These are phyloP conservation scores for Etheostoma cragini DNA, from an alignment of 2,113 vertebrate genomes.

Conservation along the genomic window DNA sequence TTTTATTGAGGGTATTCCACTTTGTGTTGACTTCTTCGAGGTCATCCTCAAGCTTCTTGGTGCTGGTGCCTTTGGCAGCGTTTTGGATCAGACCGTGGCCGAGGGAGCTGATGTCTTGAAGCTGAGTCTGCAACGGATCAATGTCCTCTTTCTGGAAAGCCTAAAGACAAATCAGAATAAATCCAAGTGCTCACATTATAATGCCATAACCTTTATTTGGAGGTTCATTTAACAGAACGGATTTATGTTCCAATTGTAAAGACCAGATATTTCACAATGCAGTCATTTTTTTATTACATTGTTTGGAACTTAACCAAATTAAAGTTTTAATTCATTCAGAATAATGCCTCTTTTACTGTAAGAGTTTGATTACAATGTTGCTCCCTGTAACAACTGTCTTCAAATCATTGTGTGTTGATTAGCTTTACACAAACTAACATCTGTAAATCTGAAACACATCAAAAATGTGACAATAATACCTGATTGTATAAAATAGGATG, in stretches of 20 bases:
- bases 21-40: slow-evolving; percentile 89
- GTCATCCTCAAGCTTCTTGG: slow-evolving; percentile 89
- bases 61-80: slow-evolving; percentile 89
- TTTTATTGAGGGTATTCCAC: slow-evolving; percentile 98
- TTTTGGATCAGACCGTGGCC: slow-evolving; percentile 96
- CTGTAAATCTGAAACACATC: neutral
- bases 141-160: slow-evolving; percentile 96
- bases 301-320: neutral
- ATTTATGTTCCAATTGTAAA: neutral
- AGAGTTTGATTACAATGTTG: neutral
- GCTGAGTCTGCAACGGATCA: slow-evolving; percentile 90
- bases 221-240: neutral
- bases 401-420: neutral
- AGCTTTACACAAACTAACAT: neutral
- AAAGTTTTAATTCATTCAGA: neutral
- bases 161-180: slow-evolving; percentile 75
- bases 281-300: neutral
- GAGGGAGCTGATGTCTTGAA: slow-evolving; percentile 93
- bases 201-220: neutral
- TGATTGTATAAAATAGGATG: neutral
- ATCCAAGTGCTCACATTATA: slow-evolving; percentile 14
- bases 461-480: neutral
- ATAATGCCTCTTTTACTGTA: neutral
- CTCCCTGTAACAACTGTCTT: neutral
- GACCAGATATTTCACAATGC: neutral